phyloP scores from a whole-genome alignment of 2,797 vertebrate genomes.

The Ptychobarbus kaznakovi region DNA sequence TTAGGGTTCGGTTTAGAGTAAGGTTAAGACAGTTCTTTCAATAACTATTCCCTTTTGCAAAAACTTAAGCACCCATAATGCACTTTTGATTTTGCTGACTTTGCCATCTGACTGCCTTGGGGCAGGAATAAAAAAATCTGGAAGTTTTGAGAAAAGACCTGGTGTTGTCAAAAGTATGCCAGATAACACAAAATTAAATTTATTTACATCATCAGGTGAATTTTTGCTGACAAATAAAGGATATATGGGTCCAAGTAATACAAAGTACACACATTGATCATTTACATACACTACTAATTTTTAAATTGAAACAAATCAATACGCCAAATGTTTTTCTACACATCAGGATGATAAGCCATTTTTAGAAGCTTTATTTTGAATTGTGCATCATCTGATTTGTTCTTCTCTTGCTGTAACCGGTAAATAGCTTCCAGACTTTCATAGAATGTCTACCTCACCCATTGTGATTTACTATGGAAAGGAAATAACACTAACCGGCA shows the following conservation, averaged over 20 bases:
- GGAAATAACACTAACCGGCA: constrained; percentile 73
- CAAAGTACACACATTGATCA: neutral
- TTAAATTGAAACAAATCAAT: neutral
- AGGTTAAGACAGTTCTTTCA: neutral
- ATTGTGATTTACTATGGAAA: constrained; percentile 74
- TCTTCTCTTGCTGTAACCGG: neutral
- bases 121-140: too few species aligned
- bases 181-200: neutral
- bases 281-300: neutral
- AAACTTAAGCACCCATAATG: neutral
- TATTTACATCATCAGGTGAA: neutral
- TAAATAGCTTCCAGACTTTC: constrained; percentile 51
- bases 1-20: neutral
- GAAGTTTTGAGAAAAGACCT: neutral
- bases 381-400: constrained; percentile 59
- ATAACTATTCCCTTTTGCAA: neutral
- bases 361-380: constrained; percentile 16
- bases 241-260: neutral
- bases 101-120: too few species aligned
- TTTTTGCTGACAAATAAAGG: neutral
- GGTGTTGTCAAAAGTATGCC: neutral
- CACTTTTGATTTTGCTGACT: neutral
- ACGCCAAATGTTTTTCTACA: neutral
- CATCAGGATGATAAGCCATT: neutral
- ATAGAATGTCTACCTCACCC: constrained; percentile 54